These are phyloP conservation scores for Petromus typicus DNA, from an alignment of 2,113 vertebrate genomes.

Conservation along the genomic window DNA sequence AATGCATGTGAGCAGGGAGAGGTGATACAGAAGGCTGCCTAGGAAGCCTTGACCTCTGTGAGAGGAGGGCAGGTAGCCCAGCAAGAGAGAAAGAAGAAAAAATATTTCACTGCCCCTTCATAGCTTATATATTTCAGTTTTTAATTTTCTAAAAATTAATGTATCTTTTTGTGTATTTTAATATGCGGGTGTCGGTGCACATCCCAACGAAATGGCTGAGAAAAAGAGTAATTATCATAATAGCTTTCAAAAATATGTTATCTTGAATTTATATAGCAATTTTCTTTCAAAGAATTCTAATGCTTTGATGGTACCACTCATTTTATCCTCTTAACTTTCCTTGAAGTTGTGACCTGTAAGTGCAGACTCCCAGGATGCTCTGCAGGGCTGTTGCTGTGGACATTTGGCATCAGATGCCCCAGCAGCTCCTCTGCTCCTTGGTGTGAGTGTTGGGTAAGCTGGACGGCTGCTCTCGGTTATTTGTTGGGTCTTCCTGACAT, in stretches of 20 bases:
- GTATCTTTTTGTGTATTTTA: background rate
- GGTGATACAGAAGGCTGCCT: background rate
- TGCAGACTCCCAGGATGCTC: background rate
- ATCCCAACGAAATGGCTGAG: background rate
- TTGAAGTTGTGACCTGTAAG: slow-evolving; percentile 59
- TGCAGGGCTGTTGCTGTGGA: background rate
- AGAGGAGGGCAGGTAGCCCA: background rate
- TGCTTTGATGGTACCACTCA: slow-evolving; percentile 28
- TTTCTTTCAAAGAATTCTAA: slow-evolving; percentile 42
- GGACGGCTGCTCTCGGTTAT: background rate
- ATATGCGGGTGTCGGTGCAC: background rate
- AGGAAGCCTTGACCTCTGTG: background rate
- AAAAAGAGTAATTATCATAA: background rate
- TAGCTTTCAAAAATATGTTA: background rate
- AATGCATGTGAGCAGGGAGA: background rate
- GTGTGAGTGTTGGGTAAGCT: background rate
- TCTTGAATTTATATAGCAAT: background rate
- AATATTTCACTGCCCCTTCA: background rate
- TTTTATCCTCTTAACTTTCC: background rate
- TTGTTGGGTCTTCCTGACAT: background rate
- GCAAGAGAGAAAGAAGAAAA: background rate
- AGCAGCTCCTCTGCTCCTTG: background rate
- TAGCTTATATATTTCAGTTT: background rate
- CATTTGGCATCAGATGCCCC: background rate
- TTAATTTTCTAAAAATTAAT: background rate